Evolutionary conservation across 1,140 invertebrate species (phyloP).

Genomic region (Aricia agestis): DNA sequence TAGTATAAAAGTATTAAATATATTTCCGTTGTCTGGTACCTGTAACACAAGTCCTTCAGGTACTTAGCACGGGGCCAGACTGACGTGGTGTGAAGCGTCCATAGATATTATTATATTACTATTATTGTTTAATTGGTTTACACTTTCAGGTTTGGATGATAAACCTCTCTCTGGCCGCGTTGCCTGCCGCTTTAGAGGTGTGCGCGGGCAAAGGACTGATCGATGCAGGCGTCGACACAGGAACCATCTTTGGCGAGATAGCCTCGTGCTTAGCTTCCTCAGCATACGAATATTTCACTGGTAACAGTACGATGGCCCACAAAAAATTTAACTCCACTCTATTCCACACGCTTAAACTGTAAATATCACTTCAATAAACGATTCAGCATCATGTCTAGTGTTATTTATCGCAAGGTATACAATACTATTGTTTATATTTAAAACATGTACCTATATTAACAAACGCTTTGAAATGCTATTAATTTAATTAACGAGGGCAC

Average conservation of each 20-base stretch:
- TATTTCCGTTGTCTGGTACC: too few relatives aligned
- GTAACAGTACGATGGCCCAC: neutral
- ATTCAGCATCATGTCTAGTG: too few relatives aligned
- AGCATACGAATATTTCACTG: slow-evolving; percentile 33
- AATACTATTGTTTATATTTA: too few relatives aligned
- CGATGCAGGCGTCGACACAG: slow-evolving; percentile 44
- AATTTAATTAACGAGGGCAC: slow-evolving; percentile 27
- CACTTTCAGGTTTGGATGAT: slow-evolving; percentile 52
- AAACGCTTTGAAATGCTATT: too few relatives aligned
- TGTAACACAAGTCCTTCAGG: too few relatives aligned
- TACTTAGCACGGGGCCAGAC: too few relatives aligned
- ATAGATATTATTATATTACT: too few relatives aligned
- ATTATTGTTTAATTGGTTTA: neutral
- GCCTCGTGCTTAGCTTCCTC: slow-evolving; percentile 51
- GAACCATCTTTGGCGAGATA: slow-evolving; percentile 49
- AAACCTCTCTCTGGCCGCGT: slow-evolving; percentile 45
- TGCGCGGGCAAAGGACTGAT: slow-evolving; percentile 52
- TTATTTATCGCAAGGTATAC: too few relatives aligned
- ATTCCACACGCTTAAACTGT: neutral
- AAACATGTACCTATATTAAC: too few relatives aligned
- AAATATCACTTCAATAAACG: too few relatives aligned
- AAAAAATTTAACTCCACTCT: neutral
- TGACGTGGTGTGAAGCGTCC: too few relatives aligned
- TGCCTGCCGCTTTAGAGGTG: slow-evolving; percentile 54
- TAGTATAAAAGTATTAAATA: too few relatives aligned